Conservation (phyloP, 2,113 vertebrate species). For the Scartelaos histophorus region DNA sequence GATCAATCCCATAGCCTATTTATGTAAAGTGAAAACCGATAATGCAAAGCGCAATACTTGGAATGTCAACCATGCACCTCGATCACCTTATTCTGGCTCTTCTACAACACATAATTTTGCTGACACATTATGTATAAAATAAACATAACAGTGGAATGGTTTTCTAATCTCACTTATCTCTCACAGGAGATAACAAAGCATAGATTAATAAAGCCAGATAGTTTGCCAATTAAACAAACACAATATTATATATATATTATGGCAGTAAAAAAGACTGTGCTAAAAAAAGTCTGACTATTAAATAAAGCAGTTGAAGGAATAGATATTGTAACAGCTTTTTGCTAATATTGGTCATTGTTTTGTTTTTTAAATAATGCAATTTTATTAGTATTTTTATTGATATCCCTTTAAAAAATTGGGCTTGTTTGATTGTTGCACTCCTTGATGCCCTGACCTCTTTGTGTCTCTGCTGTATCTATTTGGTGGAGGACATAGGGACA, state of each 20-base stretch:
- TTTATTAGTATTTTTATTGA: not conserved
- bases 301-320: not conserved
- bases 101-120: not conserved
- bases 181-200: no score
- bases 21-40: conserved; percentile 63
- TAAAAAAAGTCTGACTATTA: not conserved
- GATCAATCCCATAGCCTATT: conserved; percentile 56
- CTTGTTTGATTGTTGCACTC: not conserved
- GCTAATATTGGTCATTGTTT: not conserved
- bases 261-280: not conserved
- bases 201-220: no score
- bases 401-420: not conserved
- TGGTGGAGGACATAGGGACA: conserved; percentile 13
- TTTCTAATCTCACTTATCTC: no score
- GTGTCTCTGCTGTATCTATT: not conserved
- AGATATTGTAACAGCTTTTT: not conserved
- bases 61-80: conserved; percentile 35
- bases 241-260: not conserved
- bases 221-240: no score
- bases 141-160: not conserved
- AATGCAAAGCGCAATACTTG: conserved; percentile 16
- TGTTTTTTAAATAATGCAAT: not conserved
- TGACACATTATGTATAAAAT: not conserved
- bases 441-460: not conserved
- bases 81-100: conserved; percentile 3